Conservation (phyloP, 92 coral and sea anemone genomes). For the Porites lobata region DNA sequence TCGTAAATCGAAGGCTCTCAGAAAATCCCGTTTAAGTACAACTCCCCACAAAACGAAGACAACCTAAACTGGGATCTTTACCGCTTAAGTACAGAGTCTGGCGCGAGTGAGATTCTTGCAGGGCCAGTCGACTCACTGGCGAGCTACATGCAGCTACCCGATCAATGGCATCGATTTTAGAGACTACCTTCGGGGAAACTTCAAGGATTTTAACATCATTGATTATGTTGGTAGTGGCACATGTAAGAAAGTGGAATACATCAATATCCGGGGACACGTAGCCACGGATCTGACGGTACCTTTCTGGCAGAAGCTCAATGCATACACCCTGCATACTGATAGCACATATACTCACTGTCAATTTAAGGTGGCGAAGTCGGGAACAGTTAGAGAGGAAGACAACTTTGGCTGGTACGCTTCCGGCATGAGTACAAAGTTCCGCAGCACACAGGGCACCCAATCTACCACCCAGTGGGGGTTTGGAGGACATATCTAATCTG, state of each 20-base stretch:
- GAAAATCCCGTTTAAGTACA: neutral
- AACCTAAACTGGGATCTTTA: neutral
- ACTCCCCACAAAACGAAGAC: neutral
- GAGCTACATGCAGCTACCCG: neutral
- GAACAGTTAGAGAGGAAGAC: neutral
- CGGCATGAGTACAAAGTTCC: neutral
- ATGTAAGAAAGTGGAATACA: neutral
- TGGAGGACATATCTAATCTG: neutral
- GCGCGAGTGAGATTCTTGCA: neutral
- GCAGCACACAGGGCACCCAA: neutral
- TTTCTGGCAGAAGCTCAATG: neutral
- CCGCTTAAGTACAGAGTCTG: neutral
- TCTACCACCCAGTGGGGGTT: neutral
- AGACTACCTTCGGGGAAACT: neutral
- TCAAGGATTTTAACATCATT: neutral
- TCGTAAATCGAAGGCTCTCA: neutral
- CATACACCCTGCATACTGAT: neutral
- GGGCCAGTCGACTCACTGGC: neutral
- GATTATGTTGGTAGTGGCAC: neutral
- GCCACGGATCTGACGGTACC: neutral
- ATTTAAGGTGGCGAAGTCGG: neutral
- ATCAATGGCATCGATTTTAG: neutral
- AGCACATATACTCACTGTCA: neutral
- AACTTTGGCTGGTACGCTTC: neutral
- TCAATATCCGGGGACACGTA: neutral